These are phyloP conservation scores for Nymphalis polychloros DNA, from an alignment of 2,888 invertebrate genomes.

Conservation along the genomic window DNA sequence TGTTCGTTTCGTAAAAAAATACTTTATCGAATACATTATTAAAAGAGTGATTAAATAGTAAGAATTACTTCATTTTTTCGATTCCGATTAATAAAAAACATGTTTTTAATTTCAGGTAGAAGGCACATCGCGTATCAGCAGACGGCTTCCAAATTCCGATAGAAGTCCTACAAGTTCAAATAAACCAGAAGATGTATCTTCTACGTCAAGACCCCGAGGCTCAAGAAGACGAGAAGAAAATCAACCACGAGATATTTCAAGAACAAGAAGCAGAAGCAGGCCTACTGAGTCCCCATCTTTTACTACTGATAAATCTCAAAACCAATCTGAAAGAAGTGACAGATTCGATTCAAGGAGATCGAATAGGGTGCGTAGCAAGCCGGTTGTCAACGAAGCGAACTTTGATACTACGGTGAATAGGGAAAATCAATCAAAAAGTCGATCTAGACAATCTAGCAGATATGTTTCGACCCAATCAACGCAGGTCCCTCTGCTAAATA, in stretches of 20 bases:
- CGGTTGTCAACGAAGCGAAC: slow-evolving; percentile 47
- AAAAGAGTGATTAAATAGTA: too few relatives aligned
- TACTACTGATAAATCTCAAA: slow-evolving; percentile 47
- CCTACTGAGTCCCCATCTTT: slow-evolving; percentile 44
- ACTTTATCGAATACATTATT: too few relatives aligned
- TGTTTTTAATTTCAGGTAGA: slow-evolving; percentile 61
- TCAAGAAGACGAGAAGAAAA: slow-evolving; percentile 61
- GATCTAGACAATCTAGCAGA: slow-evolving; percentile 49
- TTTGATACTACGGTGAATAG: slow-evolving; percentile 50
- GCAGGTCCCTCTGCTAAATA: slow-evolving; percentile 20
- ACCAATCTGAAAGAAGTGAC: slow-evolving; percentile 57
- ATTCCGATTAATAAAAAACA: too few relatives aligned
- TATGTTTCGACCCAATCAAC: slow-evolving; percentile 36
- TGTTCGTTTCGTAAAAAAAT: too few relatives aligned
- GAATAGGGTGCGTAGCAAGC: slow-evolving; percentile 60
- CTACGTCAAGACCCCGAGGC: slow-evolving; percentile 59
- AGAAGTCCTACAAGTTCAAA: slow-evolving; percentile 49
- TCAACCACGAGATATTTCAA: slow-evolving; percentile 48
- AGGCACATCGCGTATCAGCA: slow-evolving; percentile 56
- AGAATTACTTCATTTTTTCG: too few relatives aligned
- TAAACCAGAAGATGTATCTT: slow-evolving; percentile 51
- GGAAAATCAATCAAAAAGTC: slow-evolving; percentile 53
- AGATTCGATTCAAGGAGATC: slow-evolving; percentile 69
- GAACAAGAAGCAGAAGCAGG: slow-evolving; percentile 60
- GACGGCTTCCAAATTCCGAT: slow-evolving; percentile 58